Evolutionary conservation across 2,113 vertebrate genomes (phyloP).

Genomic region (Litocranius walleri): DNA sequence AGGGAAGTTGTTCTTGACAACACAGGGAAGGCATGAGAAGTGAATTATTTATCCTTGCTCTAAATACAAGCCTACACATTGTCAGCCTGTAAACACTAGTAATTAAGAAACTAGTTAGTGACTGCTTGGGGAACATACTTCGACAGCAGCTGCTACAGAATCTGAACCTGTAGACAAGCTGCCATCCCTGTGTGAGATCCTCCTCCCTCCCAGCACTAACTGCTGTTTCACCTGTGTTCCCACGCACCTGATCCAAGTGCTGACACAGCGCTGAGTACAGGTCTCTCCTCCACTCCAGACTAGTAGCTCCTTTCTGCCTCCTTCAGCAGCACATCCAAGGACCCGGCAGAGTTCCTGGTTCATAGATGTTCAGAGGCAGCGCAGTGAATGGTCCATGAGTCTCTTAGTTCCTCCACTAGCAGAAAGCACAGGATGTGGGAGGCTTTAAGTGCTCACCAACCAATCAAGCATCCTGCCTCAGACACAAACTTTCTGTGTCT

Average conservation of each 20-base stretch:
- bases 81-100: not conserved
- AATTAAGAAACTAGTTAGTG: slow-evolving; percentile 28
- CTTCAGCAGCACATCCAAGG: not conserved
- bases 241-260: not conserved
- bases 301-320: not conserved
- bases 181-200: not conserved
- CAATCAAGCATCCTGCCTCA: too few species aligned
- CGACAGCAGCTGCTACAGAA: not conserved
- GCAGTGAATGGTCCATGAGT: not conserved
- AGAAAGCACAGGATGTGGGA: not conserved
- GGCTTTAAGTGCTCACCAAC: not conserved
- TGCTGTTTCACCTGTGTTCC: not conserved
- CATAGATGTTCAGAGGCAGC: not conserved
- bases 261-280: not conserved
- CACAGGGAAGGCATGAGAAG: not conserved
- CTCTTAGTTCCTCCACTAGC: not conserved
- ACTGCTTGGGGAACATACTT: not conserved
- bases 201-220: not conserved
- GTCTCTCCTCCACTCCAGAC: not conserved
- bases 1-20: not conserved
- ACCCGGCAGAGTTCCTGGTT: not conserved
- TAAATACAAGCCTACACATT: not conserved
- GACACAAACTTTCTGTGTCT: not conserved
- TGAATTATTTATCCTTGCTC: not conserved
- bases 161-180: not conserved